phyloP scores from a whole-genome alignment of 2,113 vertebrate species.

The Malurus alboscapulatus region DNA sequence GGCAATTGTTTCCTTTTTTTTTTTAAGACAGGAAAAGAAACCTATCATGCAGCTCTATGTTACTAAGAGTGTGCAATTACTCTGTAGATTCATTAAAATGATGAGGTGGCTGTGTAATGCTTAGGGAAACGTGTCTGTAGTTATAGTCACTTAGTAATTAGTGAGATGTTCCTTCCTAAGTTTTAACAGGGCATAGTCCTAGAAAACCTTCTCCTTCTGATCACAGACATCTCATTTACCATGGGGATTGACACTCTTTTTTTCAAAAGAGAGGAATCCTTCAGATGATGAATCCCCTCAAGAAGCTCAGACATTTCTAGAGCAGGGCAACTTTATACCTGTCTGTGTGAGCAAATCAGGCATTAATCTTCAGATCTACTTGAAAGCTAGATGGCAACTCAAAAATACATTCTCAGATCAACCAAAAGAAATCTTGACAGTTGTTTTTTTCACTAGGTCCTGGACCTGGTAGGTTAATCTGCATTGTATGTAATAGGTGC shows the following conservation, averaged over 20 bases:
- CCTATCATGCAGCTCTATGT: background rate
- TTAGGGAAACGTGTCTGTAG: background rate
- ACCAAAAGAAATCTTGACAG: background rate
- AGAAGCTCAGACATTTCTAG: background rate
- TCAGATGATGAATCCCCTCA: background rate
- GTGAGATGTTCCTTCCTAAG: background rate
- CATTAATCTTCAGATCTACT: background rate
- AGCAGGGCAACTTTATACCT: background rate
- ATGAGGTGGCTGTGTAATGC: background rate
- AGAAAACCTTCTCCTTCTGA: background rate
- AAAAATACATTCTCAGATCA: background rate
- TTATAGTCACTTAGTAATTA: background rate
- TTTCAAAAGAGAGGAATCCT: background rate
- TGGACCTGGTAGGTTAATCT: background rate
- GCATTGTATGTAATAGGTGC: background rate
- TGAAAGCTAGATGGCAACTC: background rate
- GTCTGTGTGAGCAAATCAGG: background rate
- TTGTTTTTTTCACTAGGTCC: background rate
- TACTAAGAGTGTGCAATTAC: background rate
- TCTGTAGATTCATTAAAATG: background rate
- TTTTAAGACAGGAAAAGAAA: background rate
- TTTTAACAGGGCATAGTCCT: background rate
- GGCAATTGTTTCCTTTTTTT: background rate
- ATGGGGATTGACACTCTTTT: background rate
- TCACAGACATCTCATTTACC: background rate